Evolutionary conservation across 2,888 invertebrate species (phyloP).

Genomic region (Eupithecia insigniata): DNA sequence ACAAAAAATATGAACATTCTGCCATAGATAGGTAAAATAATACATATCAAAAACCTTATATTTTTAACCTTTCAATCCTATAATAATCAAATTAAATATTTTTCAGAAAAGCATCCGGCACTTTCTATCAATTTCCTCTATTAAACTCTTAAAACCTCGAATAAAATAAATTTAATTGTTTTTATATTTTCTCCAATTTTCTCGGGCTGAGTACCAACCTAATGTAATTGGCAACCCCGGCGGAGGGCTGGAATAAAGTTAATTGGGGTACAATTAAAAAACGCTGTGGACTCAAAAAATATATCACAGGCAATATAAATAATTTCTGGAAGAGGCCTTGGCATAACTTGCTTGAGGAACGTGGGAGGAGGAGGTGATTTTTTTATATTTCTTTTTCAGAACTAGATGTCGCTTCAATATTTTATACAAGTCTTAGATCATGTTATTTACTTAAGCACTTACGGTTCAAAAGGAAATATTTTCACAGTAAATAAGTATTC

Average conservation of each 20-base stretch:
- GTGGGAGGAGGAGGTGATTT: too few relatives aligned
- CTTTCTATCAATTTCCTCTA: slow-evolving; percentile 39
- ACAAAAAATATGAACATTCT: not conserved
- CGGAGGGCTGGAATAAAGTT: slow-evolving; percentile 65
- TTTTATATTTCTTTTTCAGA: not conserved
- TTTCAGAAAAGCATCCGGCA: slow-evolving; percentile 27
- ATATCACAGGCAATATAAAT: slow-evolving; percentile 52
- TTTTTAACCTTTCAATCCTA: not conserved
- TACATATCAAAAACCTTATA: not conserved
- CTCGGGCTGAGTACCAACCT: slow-evolving; percentile 51
- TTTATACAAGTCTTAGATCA: not conserved
- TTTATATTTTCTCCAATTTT: slow-evolving; percentile 55
- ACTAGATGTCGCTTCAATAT: not conserved
- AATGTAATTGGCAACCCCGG: slow-evolving; percentile 67
- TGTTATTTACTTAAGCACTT: not conserved
- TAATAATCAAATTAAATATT: slow-evolving; percentile 1
- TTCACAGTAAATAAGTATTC: not conserved
- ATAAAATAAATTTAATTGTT: slow-evolving; percentile 54
- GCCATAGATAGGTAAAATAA: not conserved
- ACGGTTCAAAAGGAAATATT: too few relatives aligned
- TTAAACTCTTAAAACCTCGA: slow-evolving; percentile 37
- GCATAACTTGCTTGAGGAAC: slow-evolving; percentile 5
- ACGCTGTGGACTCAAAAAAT: slow-evolving; percentile 63
- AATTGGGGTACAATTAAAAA: slow-evolving; percentile 75
- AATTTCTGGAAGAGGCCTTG: slow-evolving; percentile 51